phyloP scores from a whole-genome alignment of 2,888 invertebrate species.

The Macropis europaea region DNA sequence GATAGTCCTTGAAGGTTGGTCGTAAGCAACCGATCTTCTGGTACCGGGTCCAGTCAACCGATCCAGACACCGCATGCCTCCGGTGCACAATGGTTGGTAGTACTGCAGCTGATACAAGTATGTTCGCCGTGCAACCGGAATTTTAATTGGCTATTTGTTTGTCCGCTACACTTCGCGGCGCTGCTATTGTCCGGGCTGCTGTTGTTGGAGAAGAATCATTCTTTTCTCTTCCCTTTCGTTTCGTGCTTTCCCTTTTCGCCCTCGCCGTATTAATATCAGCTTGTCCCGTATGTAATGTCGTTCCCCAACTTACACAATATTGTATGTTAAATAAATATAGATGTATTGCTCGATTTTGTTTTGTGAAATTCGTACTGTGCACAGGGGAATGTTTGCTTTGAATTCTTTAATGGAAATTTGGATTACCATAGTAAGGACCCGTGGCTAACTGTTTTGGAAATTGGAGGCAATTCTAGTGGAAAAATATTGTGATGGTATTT shows the following conservation, averaged over 20 bases:
- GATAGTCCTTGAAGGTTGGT: slow-evolving; percentile 61
- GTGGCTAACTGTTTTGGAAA: too few relatives aligned
- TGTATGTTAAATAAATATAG: too few relatives aligned
- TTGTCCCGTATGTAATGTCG: too few relatives aligned
- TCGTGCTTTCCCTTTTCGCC: slow-evolving; percentile 41
- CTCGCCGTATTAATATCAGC: slow-evolving; percentile 50
- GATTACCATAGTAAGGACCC: too few relatives aligned
- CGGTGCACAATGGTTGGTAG: slow-evolving; percentile 70
- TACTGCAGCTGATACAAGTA: slow-evolving; percentile 74
- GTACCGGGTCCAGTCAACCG: slow-evolving; percentile 65
- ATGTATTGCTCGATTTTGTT: too few relatives aligned
- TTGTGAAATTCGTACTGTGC: too few relatives aligned
- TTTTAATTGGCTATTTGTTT: slow-evolving; percentile 77
- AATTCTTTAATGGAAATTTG: too few relatives aligned
- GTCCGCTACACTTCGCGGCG: slow-evolving; percentile 72
- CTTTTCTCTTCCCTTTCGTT: slow-evolving; percentile 9
- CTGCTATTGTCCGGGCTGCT: slow-evolving; percentile 66
- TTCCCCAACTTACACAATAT: too few relatives aligned
- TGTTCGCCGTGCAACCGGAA: slow-evolving; percentile 75
- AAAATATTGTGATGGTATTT: too few relatives aligned
- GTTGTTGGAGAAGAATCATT: slow-evolving; percentile 53
- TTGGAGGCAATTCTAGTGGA: too few relatives aligned
- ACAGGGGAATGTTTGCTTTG: too few relatives aligned
- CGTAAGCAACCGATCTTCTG: slow-evolving; percentile 68
- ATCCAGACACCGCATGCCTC: slow-evolving; percentile 69